These are phyloP conservation scores for Pollenia griseotomentosa DNA, from an alignment of 2,888 invertebrate genomes.

Conservation along the genomic window DNA sequence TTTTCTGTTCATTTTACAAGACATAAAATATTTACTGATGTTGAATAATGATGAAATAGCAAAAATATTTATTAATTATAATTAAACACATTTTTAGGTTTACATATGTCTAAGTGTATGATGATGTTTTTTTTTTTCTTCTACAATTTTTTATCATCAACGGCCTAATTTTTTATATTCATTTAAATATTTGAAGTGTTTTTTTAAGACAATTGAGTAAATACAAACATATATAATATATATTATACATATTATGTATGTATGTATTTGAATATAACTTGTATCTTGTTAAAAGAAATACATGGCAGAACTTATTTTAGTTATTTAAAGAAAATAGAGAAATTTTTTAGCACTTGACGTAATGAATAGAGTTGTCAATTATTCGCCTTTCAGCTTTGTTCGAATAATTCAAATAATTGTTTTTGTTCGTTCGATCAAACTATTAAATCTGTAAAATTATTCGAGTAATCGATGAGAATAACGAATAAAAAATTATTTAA, in stretches of 20 bases:
- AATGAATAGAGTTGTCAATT: too few relatives aligned
- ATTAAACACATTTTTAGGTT: slow-evolving; percentile 37
- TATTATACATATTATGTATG: too few relatives aligned
- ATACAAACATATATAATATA: too few relatives aligned
- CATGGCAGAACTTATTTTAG: too few relatives aligned
- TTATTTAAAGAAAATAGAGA: too few relatives aligned
- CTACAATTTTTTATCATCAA: slow-evolving; percentile 38
- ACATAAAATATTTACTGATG: slow-evolving; percentile 41
- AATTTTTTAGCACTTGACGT: too few relatives aligned
- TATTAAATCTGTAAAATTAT: too few relatives aligned
- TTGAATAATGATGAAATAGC: slow-evolving; percentile 52
- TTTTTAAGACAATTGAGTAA: slow-evolving; percentile 13
- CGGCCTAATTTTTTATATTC: slow-evolving; percentile 48
- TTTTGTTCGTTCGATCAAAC: too few relatives aligned
- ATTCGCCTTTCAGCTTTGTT: too few relatives aligned
- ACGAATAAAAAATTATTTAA: too few relatives aligned
- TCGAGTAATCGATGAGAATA: too few relatives aligned
- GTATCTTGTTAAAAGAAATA: not conserved
- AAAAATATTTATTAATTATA: slow-evolving; percentile 66
- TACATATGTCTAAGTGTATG: not conserved
- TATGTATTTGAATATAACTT: not conserved
- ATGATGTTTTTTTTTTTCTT: not conserved
- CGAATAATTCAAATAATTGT: too few relatives aligned
- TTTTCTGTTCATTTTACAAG: slow-evolving; percentile 20
- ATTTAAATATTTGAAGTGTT: slow-evolving; percentile 5